Percentiles rank a stretch among this genome's conserved stretches.
These are phyloP conservation scores for Kryphioiulus occultus DNA, from an alignment of 2,888 invertebrate genomes.

Conservation along the genomic window DNA sequence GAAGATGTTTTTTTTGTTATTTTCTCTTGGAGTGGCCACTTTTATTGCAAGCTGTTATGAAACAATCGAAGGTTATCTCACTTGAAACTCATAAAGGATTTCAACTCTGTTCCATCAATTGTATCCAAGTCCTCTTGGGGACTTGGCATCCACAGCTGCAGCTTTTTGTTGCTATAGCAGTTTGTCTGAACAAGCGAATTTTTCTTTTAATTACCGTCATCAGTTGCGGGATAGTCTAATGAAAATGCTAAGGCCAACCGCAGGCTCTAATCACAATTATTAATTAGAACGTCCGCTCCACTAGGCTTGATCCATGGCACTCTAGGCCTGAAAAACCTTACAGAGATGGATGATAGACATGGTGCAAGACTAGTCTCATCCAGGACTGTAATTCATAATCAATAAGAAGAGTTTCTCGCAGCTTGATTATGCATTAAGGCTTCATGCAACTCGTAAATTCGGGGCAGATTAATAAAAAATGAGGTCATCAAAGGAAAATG, in stretches of 20 bases:
- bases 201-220: neutral
- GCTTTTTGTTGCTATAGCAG: neutral
- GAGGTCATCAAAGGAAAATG: constrained; percentile 8
- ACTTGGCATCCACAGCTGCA: neutral
- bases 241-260: constrained; percentile 7
- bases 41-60: neutral
- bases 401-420: neutral
- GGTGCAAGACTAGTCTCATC: neutral
- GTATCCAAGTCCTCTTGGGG: neutral
- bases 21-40: neutral
- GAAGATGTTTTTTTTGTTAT: neutral
- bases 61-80: neutral
- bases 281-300: neutral
- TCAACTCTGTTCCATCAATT: neutral
- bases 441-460: neutral
- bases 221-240: too few species aligned
- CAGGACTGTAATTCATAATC: neutral
- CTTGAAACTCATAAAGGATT: neutral
- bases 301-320: neutral
- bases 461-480: constrained; percentile 16
- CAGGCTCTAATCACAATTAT: neutral
- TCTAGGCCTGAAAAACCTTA: too few species aligned
- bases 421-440: neutral
- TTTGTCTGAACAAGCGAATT: neutral
- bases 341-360: neutral